These are phyloP conservation scores for Takifugu rubripes DNA, from an alignment of 2,797 vertebrate species.

Conservation along the genomic window DNA sequence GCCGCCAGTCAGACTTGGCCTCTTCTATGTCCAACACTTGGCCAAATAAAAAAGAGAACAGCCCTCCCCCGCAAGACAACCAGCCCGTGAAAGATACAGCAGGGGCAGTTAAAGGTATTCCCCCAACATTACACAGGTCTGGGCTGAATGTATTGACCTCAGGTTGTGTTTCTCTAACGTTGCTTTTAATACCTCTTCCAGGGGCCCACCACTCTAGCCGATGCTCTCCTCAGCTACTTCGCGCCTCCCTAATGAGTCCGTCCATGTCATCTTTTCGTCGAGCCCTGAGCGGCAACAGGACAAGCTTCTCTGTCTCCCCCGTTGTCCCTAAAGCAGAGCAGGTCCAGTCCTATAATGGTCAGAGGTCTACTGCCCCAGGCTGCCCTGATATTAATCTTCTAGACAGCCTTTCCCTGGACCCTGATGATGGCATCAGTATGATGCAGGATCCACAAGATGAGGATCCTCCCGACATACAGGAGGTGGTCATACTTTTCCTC, in stretches of 20 bases:
- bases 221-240: conserved; percentile 73
- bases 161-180: not conserved
- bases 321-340: conserved; percentile 72
- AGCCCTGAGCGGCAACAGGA: conserved; percentile 58
- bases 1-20: conserved; percentile 63
- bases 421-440: conserved; percentile 59
- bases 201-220: conserved; percentile 70
- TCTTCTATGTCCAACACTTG: conserved; percentile 87
- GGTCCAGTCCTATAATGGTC: conserved; percentile 42
- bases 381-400: conserved; percentile 43
- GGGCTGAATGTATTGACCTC: not conserved
- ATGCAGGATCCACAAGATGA: conserved; percentile 70
- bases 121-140: not conserved
- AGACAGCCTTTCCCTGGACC: conserved; percentile 62
- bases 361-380: conserved; percentile 32
- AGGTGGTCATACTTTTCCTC: conserved; percentile 73
- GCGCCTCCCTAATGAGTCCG: conserved; percentile 74
- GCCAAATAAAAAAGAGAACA: conserved; percentile 82
- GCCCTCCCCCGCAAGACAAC: conserved; percentile 66
- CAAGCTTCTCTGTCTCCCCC: conserved; percentile 74
- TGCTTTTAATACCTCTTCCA: conserved; percentile 33
- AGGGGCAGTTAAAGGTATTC: conserved; percentile 59
- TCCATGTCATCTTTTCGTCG: conserved; percentile 75
- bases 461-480: conserved; percentile 83
- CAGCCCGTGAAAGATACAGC: conserved; percentile 63